These are phyloP conservation scores for Genyomyrus donnyi DNA, from an alignment of 2,113 vertebrate genomes.

Conservation along the genomic window DNA sequence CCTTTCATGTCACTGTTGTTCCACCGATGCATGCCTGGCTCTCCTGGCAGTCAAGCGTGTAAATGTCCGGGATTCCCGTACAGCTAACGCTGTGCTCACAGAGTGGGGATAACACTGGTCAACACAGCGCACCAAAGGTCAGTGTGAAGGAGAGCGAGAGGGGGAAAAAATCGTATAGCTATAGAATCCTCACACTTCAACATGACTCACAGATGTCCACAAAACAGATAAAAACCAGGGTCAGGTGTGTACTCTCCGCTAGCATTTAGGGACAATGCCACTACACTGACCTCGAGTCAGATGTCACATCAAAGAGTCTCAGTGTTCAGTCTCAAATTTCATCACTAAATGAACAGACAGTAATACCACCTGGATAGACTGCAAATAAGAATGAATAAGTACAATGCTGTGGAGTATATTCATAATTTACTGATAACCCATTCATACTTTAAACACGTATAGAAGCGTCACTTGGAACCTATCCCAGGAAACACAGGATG, in stretches of 20 bases:
- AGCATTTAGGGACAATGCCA: background rate
- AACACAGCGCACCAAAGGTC: background rate
- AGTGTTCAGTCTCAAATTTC: background rate
- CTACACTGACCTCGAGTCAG: background rate
- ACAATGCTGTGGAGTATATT: background rate
- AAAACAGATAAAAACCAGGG: background rate
- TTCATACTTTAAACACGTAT: background rate
- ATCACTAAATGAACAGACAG: background rate
- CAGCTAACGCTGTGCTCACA: background rate
- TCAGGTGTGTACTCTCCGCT: background rate
- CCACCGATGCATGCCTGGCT: background rate
- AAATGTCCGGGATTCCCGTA: background rate
- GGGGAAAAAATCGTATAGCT: background rate
- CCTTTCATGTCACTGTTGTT: background rate
- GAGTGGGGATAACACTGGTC: background rate
- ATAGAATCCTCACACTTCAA: background rate
- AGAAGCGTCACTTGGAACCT: background rate
- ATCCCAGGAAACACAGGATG: background rate
- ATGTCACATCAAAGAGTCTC: background rate
- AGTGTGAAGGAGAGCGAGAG: background rate
- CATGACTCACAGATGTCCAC: background rate
- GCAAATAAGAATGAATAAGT: background rate
- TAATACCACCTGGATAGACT: background rate
- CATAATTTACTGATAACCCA: background rate
- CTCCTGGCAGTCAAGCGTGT: background rate